Evolutionary conservation across 2,888 invertebrate species (phyloP), one percentile per base, ranked within the genome.

Genomic region (Plebejus melissa): DNA sequence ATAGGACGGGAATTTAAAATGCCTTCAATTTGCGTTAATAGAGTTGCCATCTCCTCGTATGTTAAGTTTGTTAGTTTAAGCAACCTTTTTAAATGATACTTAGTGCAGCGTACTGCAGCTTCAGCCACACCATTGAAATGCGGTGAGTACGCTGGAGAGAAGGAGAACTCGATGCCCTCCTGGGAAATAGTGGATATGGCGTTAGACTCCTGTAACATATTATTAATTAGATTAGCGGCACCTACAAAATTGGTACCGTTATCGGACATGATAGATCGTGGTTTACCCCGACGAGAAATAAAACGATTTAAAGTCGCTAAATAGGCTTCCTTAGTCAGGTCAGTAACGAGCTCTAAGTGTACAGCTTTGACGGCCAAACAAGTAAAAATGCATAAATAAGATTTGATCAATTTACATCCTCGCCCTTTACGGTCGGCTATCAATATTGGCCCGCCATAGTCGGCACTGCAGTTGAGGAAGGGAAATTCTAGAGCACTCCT

Each of bases 1-100:
- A 83, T 32, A 7, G 83, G 83, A 28, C 83, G 77, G 1, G 82
- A 83, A 74, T 83, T 83, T 16, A 83, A 76, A 4, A 81, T 76
- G 6, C 80, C 80, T 75, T 83, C 83, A 11, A 81, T 77, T 71
- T 79, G 75, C 13, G 41, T 58, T 57, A 79, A 65, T 11, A 76
- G 57, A 5, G 78, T 78, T 22, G 50, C 60, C 32, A 79, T 74
- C 28, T 78, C 77, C 36, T 77, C 78, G 13, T 75, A 80, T 4
- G 76, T 78, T 9, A 80, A 32, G 78, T 71, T 58, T 38, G 74
- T 74, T 75, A 77, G 41, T 75, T 75, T 76, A 22, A 80, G 32
- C 65, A 77, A 76, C 76, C 77, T 22, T 22, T 58, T 38, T 38
- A 75, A 41, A 71, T 75, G 76, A 76, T 71, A 41, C 36, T 76